Evolutionary conservation across 2,797 vertebrate genomes (phyloP).

Genomic region (Macrochelys suwanniensis): DNA sequence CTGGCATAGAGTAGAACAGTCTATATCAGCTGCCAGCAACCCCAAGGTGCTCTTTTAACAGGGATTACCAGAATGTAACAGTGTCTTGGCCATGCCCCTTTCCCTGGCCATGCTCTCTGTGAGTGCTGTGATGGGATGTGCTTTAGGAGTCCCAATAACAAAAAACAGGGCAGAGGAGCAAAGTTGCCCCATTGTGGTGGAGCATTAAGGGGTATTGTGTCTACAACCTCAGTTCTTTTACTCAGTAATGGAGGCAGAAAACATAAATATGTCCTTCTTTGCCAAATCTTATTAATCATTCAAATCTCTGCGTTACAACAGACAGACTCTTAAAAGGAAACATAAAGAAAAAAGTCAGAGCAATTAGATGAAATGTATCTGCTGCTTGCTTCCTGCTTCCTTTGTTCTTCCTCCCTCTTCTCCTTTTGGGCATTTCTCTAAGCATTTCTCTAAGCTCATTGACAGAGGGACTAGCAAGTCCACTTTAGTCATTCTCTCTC

Average conservation of each 20-base stretch:
- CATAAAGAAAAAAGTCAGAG: fast-evolving
- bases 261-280: background rate
- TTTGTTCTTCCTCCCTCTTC: background rate
- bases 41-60: background rate
- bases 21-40: background rate
- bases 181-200: background rate
- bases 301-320: background rate
- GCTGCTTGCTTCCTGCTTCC: background rate
- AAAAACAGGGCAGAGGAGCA: no score
- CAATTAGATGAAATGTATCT: background rate
- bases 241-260: background rate
- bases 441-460: background rate
- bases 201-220: background rate
- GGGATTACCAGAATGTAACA: background rate
- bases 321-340: background rate
- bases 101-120: background rate
- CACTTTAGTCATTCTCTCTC: background rate
- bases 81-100: background rate
- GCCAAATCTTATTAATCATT: background rate
- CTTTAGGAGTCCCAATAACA: no score
- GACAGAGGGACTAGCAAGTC: background rate
- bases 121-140: background rate
- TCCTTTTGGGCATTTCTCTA: background rate
- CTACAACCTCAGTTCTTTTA: background rate
- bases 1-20: background rate